Base-by-base conservation (phyloP, 2,113 vertebrate species). In the Muscicapa adusta region DNA sequence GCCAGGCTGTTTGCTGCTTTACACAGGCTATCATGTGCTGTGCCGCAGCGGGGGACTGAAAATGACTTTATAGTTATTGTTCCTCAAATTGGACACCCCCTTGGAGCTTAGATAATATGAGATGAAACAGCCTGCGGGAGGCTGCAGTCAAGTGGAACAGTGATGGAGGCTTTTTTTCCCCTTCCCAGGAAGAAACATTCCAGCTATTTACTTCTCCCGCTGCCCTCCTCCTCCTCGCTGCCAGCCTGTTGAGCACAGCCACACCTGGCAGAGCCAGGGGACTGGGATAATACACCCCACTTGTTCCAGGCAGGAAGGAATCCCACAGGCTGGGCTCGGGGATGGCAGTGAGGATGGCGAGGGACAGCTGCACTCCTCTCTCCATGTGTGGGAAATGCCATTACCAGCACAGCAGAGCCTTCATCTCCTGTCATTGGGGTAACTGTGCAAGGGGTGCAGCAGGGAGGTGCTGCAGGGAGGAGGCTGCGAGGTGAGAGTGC, bases 11-110 rank as follows among this genome's bases (percentile, higher is more conserved):
- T 84, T 68, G 74, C 76, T 50, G 50, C 89, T 79, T 60, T 87
- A 88, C 85, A 61, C 67, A 93, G 90, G 71, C 91, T 76, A 82
- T 92, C 61, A 58, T 91, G 88, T 67, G 48, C 94, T 83, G 91
- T 12, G 90, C 15, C 97, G 0, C 96, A 87, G 97, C 87, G 2
- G 97, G 96, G 70, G 83, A 84, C 91, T 33, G 88, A 40, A 96
- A 96, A 97, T 95, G 96, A 96, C 97, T 97, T 97, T 93, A 95
- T 88, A 96, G 90, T 89, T 94, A 93, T 90, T 94, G 97, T 96
- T 96, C 93, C 95, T 97, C 93, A 96, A 96, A 97, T 85, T 95
- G 96, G 96, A 97, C 88, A 80, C 92, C 91, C 93, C 93, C 95
- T 96, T 28, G 38, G 96, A 93, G 96, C 95, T 97, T 83, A 81